Evolutionary conservation across 2,888 invertebrate genomes (phyloP).

Genomic region (Athrips mouffetella): DNA sequence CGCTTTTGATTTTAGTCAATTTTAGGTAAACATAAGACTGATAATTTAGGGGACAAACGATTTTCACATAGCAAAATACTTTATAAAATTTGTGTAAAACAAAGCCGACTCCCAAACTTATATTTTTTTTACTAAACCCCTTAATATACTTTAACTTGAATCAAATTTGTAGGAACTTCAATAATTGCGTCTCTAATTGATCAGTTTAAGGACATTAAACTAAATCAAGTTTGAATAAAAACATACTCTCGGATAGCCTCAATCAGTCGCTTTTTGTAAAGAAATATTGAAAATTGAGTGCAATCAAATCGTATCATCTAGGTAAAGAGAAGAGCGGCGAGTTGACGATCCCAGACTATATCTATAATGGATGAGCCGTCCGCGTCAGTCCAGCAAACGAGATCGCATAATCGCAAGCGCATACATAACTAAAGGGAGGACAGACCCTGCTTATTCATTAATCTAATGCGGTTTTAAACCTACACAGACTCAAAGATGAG

Average conservation of each 20-base stretch:
- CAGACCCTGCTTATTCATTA: constrained; percentile 57
- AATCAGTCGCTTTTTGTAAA: too few relatives aligned
- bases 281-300: background rate
- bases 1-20: background rate
- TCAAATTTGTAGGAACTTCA: too few relatives aligned
- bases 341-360: constrained; percentile 33
- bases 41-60: too few relatives aligned
- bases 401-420: constrained; percentile 63
- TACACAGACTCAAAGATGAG: constrained; percentile 1
- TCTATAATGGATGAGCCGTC: constrained; percentile 77
- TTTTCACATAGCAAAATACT: background rate
- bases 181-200: too few relatives aligned
- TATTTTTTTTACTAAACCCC: too few relatives aligned
- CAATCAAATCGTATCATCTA: constrained; percentile 11
- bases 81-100: background rate
- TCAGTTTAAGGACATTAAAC: too few relatives aligned
- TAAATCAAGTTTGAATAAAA: too few relatives aligned
- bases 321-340: background rate
- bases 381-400: constrained; percentile 70
- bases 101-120: background rate
- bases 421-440: constrained; percentile 56
- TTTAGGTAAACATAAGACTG: background rate
- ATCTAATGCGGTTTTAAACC: constrained; percentile 34
- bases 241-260: too few relatives aligned
- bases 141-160: too few relatives aligned